Conservation (phyloP, 2,797 vertebrate species). For the Chaunax sp. region DNA sequence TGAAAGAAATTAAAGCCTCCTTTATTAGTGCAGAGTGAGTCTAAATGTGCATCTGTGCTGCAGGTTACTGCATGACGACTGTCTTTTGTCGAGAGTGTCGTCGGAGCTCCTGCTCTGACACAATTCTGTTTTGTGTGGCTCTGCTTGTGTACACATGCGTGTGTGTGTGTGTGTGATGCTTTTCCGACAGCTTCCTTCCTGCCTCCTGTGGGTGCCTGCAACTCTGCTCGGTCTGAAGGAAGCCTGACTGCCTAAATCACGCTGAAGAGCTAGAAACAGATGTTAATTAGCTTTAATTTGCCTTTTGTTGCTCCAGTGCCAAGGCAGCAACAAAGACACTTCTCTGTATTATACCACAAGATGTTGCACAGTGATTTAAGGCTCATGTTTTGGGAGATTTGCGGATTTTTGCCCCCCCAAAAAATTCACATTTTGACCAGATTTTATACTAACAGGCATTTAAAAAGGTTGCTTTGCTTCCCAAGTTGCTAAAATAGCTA, state of each 20-base stretch:
- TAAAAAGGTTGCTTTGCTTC: too few species aligned
- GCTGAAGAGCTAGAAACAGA: constrained; percentile 76
- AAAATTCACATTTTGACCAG: background rate
- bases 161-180: constrained; percentile 10
- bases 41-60: constrained; percentile 26
- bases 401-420: background rate
- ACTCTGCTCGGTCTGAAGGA: constrained; percentile 67
- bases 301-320: constrained; percentile 77
- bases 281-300: constrained; percentile 83
- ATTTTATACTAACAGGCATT: too few species aligned
- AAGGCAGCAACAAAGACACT: constrained; percentile 57
- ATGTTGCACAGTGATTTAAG: constrained; percentile 21
- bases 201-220: constrained; percentile 67
- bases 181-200: constrained; percentile 72
- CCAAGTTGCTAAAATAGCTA: too few species aligned
- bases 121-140: constrained; percentile 21
- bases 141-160: constrained; percentile 3
- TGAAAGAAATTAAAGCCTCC: constrained; percentile 41
- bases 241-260: constrained; percentile 76
- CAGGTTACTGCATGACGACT: constrained; percentile 20
- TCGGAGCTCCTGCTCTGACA: background rate
- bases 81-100: constrained; percentile 11
- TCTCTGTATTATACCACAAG: constrained; percentile 45
- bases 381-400: background rate
- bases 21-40: constrained; percentile 42